These are phyloP conservation scores for Meteorus cinctellus DNA, from an alignment of 2,888 invertebrate genomes.

Conservation along the genomic window DNA sequence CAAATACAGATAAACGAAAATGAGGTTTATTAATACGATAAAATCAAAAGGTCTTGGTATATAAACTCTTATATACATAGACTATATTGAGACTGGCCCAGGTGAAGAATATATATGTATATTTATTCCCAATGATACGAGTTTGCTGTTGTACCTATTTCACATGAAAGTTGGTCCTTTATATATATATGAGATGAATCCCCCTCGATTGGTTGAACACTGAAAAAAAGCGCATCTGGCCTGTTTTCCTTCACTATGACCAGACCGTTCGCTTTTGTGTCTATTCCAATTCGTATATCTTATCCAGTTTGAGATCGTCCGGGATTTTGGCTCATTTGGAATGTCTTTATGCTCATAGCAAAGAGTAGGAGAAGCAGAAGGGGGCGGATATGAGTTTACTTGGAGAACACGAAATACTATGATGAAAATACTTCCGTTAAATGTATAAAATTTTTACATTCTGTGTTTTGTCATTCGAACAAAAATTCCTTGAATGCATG, in stretches of 20 bases:
- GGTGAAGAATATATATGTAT: slow-evolving; percentile 43
- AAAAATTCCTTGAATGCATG: too few species aligned
- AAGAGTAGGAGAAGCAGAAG: neutral
- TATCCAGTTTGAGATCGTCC: slow-evolving; percentile 50
- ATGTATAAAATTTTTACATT: too few species aligned
- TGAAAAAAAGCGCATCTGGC: slow-evolving; percentile 67
- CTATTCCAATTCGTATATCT: slow-evolving; percentile 55
- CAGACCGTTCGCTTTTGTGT: slow-evolving; percentile 61
- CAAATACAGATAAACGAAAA: neutral
- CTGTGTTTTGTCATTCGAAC: too few species aligned
- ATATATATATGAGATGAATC: slow-evolving; percentile 43
- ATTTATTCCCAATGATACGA: slow-evolving; percentile 49
- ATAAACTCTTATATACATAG: neutral
- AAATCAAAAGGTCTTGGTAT: slow-evolving; percentile 46
- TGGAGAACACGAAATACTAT: neutral
- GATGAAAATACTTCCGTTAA: too few species aligned
- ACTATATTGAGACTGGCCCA: neutral
- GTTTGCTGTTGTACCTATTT: slow-evolving; percentile 40
- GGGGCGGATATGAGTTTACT: neutral
- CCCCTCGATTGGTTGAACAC: slow-evolving; percentile 58
- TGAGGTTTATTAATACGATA: slow-evolving; percentile 26
- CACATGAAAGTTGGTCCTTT: slow-evolving; percentile 44
- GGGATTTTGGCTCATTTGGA: slow-evolving; percentile 43
- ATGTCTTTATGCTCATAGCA: slow-evolving; percentile 38
- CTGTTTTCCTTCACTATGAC: slow-evolving; percentile 48